phyloP scores from a whole-genome alignment of 1,140 invertebrate genomes.

The Globodera rostochiensis region DNA sequence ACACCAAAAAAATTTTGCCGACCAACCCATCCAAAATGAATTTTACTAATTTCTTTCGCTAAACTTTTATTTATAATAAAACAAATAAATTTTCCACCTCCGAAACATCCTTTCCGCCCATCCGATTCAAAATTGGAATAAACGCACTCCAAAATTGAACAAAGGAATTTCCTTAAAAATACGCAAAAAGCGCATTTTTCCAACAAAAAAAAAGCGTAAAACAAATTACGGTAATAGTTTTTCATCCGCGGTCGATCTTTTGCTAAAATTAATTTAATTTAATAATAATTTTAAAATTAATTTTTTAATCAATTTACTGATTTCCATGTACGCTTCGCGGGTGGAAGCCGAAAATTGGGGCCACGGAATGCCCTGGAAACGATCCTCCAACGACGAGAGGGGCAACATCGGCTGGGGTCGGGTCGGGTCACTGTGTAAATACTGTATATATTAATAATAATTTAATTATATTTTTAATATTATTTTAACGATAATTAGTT shows the following conservation, averaged over 20 bases:
- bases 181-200: not conserved
- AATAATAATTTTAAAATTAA: not conserved
- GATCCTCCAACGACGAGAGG: slow-evolving; percentile 55
- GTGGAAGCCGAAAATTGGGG: slow-evolving; percentile 59
- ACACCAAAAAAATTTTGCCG: too few relatives aligned
- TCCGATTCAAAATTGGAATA: slow-evolving; percentile 87
- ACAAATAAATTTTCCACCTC: slow-evolving; percentile 43
- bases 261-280: not conserved
- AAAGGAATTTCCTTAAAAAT: slow-evolving; percentile 35
- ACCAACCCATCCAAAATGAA: too few relatives aligned
- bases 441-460: too few relatives aligned
- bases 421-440: slow-evolving; percentile 52
- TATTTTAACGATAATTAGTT: too few relatives aligned
- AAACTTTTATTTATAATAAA: not conserved
- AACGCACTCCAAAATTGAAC: slow-evolving; percentile 85
- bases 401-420: slow-evolving; percentile 58
- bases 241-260: slow-evolving; percentile 67
- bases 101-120: slow-evolving; percentile 75
- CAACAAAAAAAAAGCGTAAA: too few relatives aligned
- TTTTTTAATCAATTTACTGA: slow-evolving; percentile 43
- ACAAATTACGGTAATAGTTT: slow-evolving; percentile 88
- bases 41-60: too few relatives aligned
- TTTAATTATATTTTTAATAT: too few relatives aligned
- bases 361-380: slow-evolving; percentile 60
- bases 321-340: slow-evolving; percentile 64